phyloP scores from a whole-genome alignment of 2,113 vertebrate species.

The Hyperoodon ampullatus region DNA sequence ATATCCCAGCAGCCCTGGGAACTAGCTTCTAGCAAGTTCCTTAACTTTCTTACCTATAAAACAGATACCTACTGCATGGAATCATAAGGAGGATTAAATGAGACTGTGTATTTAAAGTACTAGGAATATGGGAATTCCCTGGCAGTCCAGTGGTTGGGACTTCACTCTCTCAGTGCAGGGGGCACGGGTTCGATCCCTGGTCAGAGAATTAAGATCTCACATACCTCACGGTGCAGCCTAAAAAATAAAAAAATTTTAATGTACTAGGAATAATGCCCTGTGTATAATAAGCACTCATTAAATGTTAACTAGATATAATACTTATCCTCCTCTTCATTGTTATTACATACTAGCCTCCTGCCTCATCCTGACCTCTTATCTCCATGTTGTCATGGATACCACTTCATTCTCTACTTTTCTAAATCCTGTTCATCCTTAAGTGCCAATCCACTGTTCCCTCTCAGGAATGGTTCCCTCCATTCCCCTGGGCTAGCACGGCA shows the following conservation, averaged over 20 bases:
- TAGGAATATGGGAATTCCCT: background rate
- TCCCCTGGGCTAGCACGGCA: fast-evolving
- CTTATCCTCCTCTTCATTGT: background rate
- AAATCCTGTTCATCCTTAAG: background rate
- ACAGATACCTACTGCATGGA: background rate
- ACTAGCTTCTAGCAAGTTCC: background rate
- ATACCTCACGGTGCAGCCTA: background rate
- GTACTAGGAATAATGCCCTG: background rate
- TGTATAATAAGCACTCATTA: background rate
- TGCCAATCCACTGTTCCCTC: background rate
- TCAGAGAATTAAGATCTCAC: background rate
- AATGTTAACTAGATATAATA: background rate
- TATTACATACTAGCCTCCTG: background rate
- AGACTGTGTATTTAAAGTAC: background rate
- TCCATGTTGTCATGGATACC: background rate
- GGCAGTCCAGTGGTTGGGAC: background rate
- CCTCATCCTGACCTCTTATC: background rate
- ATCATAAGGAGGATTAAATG: background rate
- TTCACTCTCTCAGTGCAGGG: background rate
- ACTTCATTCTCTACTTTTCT: background rate
- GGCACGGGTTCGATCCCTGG: background rate
- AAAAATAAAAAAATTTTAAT: background rate
- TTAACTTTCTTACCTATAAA: background rate
- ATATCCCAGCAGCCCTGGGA: background rate
- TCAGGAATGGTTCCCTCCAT: background rate